Percentiles rank a stretch among this genome's conserved stretches.
phyloP scores from a whole-genome alignment of 2,113 vertebrate species.

The Mugil cephalus region DNA sequence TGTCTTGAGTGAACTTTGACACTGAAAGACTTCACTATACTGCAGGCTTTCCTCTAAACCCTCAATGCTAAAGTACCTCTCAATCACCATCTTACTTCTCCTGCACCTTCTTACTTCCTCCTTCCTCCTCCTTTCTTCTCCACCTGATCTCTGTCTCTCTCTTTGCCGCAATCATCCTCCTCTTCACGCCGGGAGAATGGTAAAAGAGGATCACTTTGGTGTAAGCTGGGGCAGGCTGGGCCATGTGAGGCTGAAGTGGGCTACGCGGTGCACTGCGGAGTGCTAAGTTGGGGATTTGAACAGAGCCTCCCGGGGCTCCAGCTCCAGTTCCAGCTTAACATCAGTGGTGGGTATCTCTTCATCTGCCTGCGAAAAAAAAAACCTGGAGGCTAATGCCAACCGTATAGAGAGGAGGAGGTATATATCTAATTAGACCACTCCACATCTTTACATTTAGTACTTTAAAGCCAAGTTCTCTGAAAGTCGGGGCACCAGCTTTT shows the following conservation, averaged over 20 bases:
- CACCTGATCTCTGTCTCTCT: slow-evolving; percentile 54
- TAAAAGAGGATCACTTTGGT: slow-evolving; percentile 60
- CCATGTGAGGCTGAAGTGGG: slow-evolving; percentile 59
- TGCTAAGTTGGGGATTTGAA: slow-evolving; percentile 74
- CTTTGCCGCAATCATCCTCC: slow-evolving; percentile 30
- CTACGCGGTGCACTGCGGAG: slow-evolving; percentile 46
- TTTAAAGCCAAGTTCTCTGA: slow-evolving; percentile 27
- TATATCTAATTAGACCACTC: slow-evolving; percentile 55
- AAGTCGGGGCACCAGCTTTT: slow-evolving; percentile 4
- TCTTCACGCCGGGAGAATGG: slow-evolving; percentile 48
- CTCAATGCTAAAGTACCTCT: slow-evolving; percentile 49
- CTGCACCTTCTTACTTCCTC: slow-evolving; percentile 21
- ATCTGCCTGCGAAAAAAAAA: slow-evolving; percentile 70
- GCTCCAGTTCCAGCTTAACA: slow-evolving; percentile 76
- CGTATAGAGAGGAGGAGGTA: slow-evolving; percentile 24
- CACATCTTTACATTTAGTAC: slow-evolving; percentile 42
- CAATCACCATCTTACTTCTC: slow-evolving; percentile 40
- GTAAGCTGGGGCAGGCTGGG: slow-evolving; percentile 48
- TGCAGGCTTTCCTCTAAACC: slow-evolving; percentile 26
- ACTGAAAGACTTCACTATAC: slow-evolving; percentile 41
- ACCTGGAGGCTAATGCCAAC: slow-evolving; percentile 73
- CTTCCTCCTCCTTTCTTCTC: slow-evolving; percentile 13
- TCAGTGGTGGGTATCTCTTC: slow-evolving; percentile 71
- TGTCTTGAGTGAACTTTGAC: slow-evolving; percentile 65
- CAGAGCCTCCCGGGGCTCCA: slow-evolving; percentile 61